Conservation (phyloP, 2,888 invertebrate species). For the Chrysomela aeneicollis region DNA sequence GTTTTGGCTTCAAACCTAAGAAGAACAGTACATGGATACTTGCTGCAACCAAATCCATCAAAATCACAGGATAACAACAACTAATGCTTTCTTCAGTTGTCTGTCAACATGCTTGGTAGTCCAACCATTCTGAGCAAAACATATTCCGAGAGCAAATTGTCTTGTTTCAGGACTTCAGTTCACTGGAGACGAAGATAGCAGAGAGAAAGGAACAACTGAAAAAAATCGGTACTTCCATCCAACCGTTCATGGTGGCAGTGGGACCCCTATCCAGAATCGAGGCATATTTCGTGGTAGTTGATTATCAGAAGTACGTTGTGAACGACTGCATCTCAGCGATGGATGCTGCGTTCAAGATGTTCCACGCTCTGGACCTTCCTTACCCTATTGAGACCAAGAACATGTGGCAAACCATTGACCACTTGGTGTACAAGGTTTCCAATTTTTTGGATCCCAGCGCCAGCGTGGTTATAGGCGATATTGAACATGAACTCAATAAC, state of each 20-base stretch:
- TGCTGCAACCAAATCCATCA: too few relatives aligned
- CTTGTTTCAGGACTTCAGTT: constrained; percentile 13
- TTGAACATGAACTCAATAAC: constrained; percentile 10
- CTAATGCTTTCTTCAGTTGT: too few relatives aligned
- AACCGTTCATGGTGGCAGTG: constrained; percentile 25
- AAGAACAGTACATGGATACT: too few relatives aligned
- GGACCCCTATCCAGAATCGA: constrained; percentile 15
- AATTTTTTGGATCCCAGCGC: constrained; percentile 14
- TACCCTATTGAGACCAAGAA: constrained; percentile 19
- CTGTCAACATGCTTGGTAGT: too few relatives aligned
- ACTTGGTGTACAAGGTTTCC: constrained; percentile 23
- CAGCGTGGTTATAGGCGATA: constrained; percentile 20
- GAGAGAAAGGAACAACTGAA: constrained; percentile 16
- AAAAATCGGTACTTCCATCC: constrained; percentile 14
- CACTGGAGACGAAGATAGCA: constrained; percentile 18
- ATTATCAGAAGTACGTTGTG: constrained; percentile 16
- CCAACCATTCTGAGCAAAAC: too few relatives aligned
- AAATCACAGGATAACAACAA: too few relatives aligned
- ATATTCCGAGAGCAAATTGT: too few relatives aligned
- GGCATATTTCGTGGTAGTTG: constrained; percentile 22
- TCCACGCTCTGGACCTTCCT: constrained; percentile 23
- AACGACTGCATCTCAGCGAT: constrained; percentile 20
- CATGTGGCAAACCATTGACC: constrained; percentile 25
- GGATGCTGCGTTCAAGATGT: constrained; percentile 26
- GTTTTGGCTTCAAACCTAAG: too few relatives aligned